Base-by-base conservation (phyloP, 2,888 invertebrate genomes). In the Limulus polyphemus region DNA sequence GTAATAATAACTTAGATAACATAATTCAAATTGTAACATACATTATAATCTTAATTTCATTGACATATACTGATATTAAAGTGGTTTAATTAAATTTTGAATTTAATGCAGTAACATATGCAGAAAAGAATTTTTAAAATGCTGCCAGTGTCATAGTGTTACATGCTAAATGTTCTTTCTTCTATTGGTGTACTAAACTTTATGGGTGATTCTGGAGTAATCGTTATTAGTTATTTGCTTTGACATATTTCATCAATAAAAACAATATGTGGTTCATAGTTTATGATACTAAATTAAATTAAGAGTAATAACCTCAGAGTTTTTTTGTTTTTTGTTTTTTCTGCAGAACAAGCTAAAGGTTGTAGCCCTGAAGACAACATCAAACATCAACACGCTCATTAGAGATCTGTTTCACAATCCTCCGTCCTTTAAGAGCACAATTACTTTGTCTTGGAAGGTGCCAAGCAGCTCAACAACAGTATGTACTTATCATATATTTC, bases 391-490 rank as follows among this genome's bases (percentile, higher is more conserved):
- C 74, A 83, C 86, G 1, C 81, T 97, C 56, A 92, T 97, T 68
- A 88, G 90, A 75, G 97, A 97, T 78, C 80, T 97, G 69, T 95
- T 97, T 79, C 90, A 93, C 76, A 86, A 87, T 62, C 93, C 95
- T 13, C 97, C 97, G 10, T 86, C 89, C 71, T 95, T 90, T 77
- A 94, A 93, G 75, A 87, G 64, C 0, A 57, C 54, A 3, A 62
- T 70, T n/a, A 59, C 55, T 16, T 52, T 70, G 16, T 68, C 68
- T 9, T 70, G 70, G 67, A 70, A 70, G 49, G 64, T 65, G 11
- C 51, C 59, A 0, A 59, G 60, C 3, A 17, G 60, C 11, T 47
- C 58, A 11, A 14, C 63, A 11, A n/a, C 14, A 32, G 32, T 32
- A 32, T 32, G 32, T 32, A 32, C 5, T 2, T 32, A 32, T 2